Base-by-base conservation (phyloP, 1,140 invertebrate species). In the Gryllus bimaculatus region DNA sequence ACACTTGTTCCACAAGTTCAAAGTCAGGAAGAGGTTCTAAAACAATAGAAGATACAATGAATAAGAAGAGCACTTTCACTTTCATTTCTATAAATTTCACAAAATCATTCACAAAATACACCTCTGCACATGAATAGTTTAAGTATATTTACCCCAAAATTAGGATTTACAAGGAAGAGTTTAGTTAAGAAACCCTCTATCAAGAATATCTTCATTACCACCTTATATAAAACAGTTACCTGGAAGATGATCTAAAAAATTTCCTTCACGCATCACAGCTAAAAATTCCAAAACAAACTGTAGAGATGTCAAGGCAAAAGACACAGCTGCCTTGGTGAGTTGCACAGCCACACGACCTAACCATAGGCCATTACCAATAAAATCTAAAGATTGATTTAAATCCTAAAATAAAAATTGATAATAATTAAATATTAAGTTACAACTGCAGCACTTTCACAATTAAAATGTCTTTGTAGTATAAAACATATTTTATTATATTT, bases 271-370 rank as follows among this genome's bases (percentile, higher is more conserved):
- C 26, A 91, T 81, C 76, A 86, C 85, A 80, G 85, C 84, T 12
- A 91, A 82, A 81, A 91, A 89, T 81, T 88, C 85, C 54, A 88
- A 87, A 83, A 91, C 89, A 81, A 89, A 86, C 66, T 85, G 86
- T 7, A 87, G 86, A 77, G 89, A 91, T 73, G 85, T 85, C 79
- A 90, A 89, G 76, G 86, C 86, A 78, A 87, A 84, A 49, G 85
- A 87, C 4, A 92, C 83, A 0, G 88, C 85, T 18, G 86, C 86
- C 75, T 88, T 86, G 66, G 91, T 83, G 54, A 91, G 85, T 54
- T 86, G 85, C 2, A 89, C 83, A 10, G 89, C 86, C 8, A 89
- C 88, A 0, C 84, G 88, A 79, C 89, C 85, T 73, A 91, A 85
- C 88, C 90, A 91, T 39, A 87, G 84, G 77, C 83, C 83, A 81